phyloP scores from a whole-genome alignment of 2,113 vertebrate species.

The Callipepla californica region DNA sequence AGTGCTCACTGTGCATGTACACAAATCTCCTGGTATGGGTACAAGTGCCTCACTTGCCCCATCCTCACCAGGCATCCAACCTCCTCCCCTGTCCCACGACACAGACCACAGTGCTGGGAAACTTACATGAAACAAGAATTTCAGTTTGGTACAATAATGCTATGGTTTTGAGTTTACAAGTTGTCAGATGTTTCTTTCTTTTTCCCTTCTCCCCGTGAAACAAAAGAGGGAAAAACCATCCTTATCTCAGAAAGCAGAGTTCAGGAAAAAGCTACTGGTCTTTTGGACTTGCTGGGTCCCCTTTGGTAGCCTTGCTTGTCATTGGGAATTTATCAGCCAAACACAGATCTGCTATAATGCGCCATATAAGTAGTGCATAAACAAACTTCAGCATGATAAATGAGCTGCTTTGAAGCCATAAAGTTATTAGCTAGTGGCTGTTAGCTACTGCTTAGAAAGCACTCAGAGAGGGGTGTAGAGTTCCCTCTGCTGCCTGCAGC shows the following conservation, averaged over 20 bases:
- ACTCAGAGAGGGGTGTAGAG: conserved; percentile 13
- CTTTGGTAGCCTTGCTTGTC: conserved; percentile 67
- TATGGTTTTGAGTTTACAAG: background rate
- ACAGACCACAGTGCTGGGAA: fast-evolving
- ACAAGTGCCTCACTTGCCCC: background rate
- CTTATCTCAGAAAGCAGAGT: conserved; percentile 71
- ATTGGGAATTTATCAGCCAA: conserved; percentile 81
- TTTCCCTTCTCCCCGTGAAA: conserved; percentile 24
- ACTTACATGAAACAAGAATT: background rate
- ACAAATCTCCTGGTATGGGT: fast-evolving
- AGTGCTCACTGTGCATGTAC: background rate
- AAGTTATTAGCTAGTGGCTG: conserved; percentile 85
- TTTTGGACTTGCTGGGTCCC: conserved; percentile 69
- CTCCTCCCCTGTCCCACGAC: background rate
- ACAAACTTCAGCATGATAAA: conserved; percentile 91
- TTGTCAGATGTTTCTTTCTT: background rate
- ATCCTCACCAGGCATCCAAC: background rate
- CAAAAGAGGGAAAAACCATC: conserved; percentile 60
- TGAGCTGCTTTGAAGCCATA: conserved; percentile 86
- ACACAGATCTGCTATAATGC: conserved; percentile 81
- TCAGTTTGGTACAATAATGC: background rate
- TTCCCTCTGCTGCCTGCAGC: conserved; percentile 56
- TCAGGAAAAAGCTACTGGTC: conserved; percentile 77
- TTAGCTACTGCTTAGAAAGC: conserved; percentile 74
- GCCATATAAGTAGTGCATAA: conserved; percentile 86